These are phyloP conservation scores for Dicrurus megarhynchus DNA, from an alignment of 2,113 vertebrate species.

Conservation along the genomic window DNA sequence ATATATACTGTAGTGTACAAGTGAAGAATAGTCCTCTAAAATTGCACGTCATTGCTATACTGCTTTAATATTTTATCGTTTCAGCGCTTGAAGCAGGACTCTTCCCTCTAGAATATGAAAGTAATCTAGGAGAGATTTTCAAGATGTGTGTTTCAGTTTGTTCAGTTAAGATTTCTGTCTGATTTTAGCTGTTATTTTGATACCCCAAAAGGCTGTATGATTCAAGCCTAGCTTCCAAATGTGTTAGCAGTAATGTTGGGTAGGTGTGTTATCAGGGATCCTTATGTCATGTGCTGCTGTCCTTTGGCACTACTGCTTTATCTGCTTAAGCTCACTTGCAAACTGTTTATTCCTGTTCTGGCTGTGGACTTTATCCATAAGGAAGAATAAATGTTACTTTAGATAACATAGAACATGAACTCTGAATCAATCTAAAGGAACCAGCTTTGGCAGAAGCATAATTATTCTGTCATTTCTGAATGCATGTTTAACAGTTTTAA, in stretches of 20 bases:
- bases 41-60: not conserved
- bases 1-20: not conserved
- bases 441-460: not conserved
- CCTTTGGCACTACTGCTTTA: not conserved
- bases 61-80: not conserved
- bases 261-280: not conserved
- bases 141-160: not conserved
- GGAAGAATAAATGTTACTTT: not conserved
- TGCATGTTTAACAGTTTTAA: not conserved
- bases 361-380: not conserved
- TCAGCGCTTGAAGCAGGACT: not conserved
- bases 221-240: not conserved
- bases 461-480: not conserved
- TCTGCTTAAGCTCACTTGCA: not conserved
- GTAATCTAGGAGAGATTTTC: not conserved
- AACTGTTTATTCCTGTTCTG: not conserved
- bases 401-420: not conserved
- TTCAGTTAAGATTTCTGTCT: not conserved
- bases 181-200: not conserved
- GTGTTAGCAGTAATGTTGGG: not conserved
- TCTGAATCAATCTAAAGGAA: not conserved
- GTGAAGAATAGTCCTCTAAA: not conserved
- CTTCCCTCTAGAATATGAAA: not conserved
- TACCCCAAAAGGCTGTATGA: not conserved
- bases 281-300: not conserved